Evolutionary conservation across 2,888 invertebrate species (phyloP).

Genomic region (Omphaloscelis lunosa): DNA sequence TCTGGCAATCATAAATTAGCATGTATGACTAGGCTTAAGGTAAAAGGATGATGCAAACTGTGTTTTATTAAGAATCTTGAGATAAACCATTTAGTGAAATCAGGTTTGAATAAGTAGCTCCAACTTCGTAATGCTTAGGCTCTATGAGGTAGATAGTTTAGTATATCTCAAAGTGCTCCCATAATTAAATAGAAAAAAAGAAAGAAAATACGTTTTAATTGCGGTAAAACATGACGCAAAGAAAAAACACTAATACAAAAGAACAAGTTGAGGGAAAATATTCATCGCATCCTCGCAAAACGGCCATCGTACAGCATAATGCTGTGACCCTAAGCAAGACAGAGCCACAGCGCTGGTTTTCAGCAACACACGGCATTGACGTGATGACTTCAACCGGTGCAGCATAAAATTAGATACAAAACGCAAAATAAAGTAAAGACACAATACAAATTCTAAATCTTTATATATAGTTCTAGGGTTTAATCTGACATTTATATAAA

Average conservation of each 20-base stretch:
- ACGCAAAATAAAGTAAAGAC: background rate
- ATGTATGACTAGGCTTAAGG: constrained; percentile 55
- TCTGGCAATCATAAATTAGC: constrained; percentile 49
- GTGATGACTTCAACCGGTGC: background rate
- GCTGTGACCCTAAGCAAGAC: too few species aligned
- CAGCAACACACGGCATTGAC: background rate
- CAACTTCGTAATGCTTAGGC: too few species aligned
- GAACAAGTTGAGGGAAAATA: too few species aligned
- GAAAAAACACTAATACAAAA: too few species aligned
- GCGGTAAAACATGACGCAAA: too few species aligned
- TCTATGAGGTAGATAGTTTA: background rate
- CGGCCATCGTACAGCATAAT: too few species aligned
- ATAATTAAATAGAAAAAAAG: background rate
- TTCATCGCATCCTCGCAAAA: too few species aligned
- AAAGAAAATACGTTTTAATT: too few species aligned
- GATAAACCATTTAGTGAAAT: constrained; percentile 20
- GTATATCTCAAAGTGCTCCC: background rate
- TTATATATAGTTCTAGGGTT: background rate
- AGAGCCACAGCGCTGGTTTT: background rate
- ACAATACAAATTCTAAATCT: background rate
- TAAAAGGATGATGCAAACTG: constrained; percentile 43
- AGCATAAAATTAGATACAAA: background rate
- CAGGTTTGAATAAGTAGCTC: background rate
- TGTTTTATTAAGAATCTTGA: constrained; percentile 15
- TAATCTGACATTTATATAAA: background rate